Evolutionary conservation across 2,797 vertebrate species (phyloP).

Genomic region (Gallirallus australis): DNA sequence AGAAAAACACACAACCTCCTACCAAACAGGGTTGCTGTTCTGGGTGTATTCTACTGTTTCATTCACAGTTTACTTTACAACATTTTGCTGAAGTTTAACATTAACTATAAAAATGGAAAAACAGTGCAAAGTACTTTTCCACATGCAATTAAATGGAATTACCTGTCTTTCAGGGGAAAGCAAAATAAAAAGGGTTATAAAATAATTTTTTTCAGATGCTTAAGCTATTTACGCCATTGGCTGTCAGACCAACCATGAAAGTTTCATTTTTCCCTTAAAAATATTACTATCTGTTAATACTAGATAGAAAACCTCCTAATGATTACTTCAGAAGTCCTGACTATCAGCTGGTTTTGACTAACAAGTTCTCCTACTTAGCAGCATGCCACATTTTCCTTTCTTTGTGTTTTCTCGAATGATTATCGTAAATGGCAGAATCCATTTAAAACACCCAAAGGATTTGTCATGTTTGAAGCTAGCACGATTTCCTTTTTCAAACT

Average conservation of each 20-base stretch:
- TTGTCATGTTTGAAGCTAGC: background rate
- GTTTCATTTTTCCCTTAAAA: background rate
- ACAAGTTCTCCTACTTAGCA: background rate
- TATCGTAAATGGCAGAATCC: background rate
- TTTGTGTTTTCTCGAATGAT: background rate
- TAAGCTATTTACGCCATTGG: slow-evolving; percentile 24
- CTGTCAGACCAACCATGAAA: background rate
- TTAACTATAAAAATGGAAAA: slow-evolving; percentile 44
- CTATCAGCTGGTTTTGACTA: background rate
- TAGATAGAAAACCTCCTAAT: background rate
- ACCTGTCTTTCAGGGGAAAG: slow-evolving; percentile 53
- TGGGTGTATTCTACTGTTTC: slow-evolving; percentile 50
- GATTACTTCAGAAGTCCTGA: background rate
- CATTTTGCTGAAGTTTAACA: slow-evolving; percentile 47
- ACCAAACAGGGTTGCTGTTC: slow-evolving; percentile 14
- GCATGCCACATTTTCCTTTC: background rate
- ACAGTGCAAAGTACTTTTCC: slow-evolving; percentile 42
- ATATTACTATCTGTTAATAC: background rate
- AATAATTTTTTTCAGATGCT: slow-evolving; percentile 23
- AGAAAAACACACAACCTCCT: background rate
- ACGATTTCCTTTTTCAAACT: background rate
- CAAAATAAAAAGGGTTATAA: slow-evolving; percentile 54
- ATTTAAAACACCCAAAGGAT: background rate
- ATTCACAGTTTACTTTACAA: slow-evolving; percentile 68
- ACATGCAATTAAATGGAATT: slow-evolving; percentile 48